Evolutionary conservation across 2,888 invertebrate species (phyloP), one percentile per base, ranked within the genome.

Genomic region (Leptopilina drosophilae): DNA sequence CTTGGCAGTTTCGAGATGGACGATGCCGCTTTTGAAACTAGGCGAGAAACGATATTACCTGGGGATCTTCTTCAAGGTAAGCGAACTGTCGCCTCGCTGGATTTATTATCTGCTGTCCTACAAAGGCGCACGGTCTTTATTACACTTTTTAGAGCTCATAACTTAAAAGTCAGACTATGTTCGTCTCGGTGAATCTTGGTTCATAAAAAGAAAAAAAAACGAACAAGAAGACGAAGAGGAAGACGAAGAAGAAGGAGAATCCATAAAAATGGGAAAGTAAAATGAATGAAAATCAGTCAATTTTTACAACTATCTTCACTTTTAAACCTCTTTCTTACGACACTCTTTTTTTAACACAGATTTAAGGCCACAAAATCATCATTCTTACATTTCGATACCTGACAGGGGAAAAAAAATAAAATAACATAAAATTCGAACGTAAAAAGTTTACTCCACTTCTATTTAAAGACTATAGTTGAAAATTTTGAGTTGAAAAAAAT

Each of bases 11-110:
- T 96, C 96, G 89, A 94, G 96, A 91, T 97, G 97, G 97, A 97
- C 96, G 77, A 97, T 97, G 97, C 97, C 97, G 11, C 93, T 97
- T 80, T 93, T 97, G 85, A 97, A 97, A 90, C 94, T 97, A 67
- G 97, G 97, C 65, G 97, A 97, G 90, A 98, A 97, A 92, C 94
- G 96, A 88, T 97, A 97, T 91, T 98, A 98, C 91, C 93, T 98
- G 88, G 97, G 97, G 89, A 97, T 97, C 92, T 98, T 98, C 93
- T 98, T 97, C 93, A 97, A 97, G 96, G 97, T 97, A 94, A 62
- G 49, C 12, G 33, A 69, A 53, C 53, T 69, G 69, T 69, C 53
- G 26, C 49, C 20, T 67, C 6, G 5, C 20, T 67, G 46, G 20
- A 67, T 49, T 67, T 26, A 33, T 33, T 33, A 67, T 49, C 12